A percentile compares a stretch with the other conserved stretches of the same genome.
phyloP scores from a whole-genome alignment of 1,140 invertebrate species.

The Zaprionus ornatus region DNA sequence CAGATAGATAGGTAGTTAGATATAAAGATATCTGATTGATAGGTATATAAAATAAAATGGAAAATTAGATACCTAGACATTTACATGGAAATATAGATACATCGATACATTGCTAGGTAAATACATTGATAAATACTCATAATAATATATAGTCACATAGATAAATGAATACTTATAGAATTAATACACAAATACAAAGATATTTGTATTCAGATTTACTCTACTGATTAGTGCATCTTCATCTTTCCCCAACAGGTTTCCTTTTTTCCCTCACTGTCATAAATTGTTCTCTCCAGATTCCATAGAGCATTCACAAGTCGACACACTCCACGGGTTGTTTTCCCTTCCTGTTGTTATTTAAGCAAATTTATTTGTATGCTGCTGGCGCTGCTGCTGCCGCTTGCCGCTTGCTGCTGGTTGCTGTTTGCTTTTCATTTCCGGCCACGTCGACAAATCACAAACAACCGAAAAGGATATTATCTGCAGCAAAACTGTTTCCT shows the following conservation, averaged over 20 bases:
- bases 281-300: neutral
- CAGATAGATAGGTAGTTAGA: neutral
- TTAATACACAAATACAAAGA: no score
- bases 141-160: no score
- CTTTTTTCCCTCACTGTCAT: no score
- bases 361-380: slow-evolving; percentile 52
- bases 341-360: slow-evolving; percentile 50
- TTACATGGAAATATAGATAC: no score
- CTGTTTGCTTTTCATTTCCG: slow-evolving; percentile 81
- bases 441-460: slow-evolving; percentile 80
- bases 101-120: no score
- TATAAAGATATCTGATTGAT: neutral
- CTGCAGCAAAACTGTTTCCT: slow-evolving; percentile 66
- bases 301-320: slow-evolving; percentile 5
- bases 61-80: no score
- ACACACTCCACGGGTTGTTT: neutral
- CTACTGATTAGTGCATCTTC: no score
- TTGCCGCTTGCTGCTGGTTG: slow-evolving; percentile 22
- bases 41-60: no score
- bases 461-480: slow-evolving; percentile 76
- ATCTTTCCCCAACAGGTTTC: no score
- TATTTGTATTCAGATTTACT: no score
- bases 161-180: no score
- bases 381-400: slow-evolving; percentile 36
- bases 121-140: no score